Percentiles rank a stretch among this genome's conserved stretches.
These are phyloP conservation scores for Empis livida DNA, from an alignment of 2,888 invertebrate genomes.

Conservation along the genomic window DNA sequence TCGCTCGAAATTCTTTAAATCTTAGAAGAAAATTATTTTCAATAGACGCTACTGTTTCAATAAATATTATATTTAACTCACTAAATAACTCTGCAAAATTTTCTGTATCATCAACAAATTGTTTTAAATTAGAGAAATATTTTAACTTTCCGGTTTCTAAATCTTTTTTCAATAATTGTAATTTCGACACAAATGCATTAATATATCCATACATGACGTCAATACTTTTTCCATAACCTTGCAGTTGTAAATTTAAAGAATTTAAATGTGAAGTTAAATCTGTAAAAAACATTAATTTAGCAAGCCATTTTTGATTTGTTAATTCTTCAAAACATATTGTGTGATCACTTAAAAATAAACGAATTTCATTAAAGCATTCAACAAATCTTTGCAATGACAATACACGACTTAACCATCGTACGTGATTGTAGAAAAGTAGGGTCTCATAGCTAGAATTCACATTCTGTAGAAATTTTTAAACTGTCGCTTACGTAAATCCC, in stretches of 20 bases:
- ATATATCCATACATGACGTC: not conserved
- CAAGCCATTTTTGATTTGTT: not conserved
- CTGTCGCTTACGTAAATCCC: not conserved
- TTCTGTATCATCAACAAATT: too few species aligned
- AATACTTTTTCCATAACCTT: conserved; percentile 1
- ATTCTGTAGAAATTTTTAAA: not conserved
- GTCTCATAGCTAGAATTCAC: not conserved
- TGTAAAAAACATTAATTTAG: not conserved
- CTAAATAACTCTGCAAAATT: too few species aligned
- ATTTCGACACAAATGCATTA: too few species aligned
- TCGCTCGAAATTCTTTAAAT: too few species aligned
- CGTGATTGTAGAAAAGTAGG: not conserved
- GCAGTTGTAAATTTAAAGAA: not conserved
- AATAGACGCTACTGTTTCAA: too few species aligned
- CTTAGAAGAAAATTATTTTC: too few species aligned
- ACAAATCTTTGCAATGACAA: not conserved
- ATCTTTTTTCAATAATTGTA: too few species aligned
- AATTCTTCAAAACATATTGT: not conserved
- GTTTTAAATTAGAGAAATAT: too few species aligned
- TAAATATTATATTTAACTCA: too few species aligned
- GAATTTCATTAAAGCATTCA: too few species aligned
- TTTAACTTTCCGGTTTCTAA: too few species aligned
- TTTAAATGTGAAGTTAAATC: not conserved
- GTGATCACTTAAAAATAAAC: too few species aligned
- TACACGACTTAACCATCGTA: not conserved